These are phyloP conservation scores for Drosophila sturtevanti DNA, from an alignment of 1,140 invertebrate species.

Conservation along the genomic window DNA sequence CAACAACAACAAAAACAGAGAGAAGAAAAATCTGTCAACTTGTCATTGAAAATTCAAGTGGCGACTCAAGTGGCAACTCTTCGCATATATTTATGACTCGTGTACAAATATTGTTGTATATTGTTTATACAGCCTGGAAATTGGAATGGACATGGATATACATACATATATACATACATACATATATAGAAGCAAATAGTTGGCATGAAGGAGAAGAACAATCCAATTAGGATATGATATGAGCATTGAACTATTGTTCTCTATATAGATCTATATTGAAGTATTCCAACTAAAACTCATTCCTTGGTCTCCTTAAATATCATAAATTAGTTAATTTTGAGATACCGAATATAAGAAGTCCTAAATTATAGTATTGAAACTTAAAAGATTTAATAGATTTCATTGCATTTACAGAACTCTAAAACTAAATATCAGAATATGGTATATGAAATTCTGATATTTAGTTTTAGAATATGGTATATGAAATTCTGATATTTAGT, in stretches of 20 bases:
- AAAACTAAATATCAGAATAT: no score
- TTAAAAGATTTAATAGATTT: no score
- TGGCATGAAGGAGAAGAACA: constrained; percentile 9
- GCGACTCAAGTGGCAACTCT: constrained; percentile 34
- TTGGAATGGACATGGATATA: constrained; percentile 23
- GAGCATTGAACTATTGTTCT: not conserved
- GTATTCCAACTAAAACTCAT: not conserved
- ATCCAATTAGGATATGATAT: constrained; percentile 6
- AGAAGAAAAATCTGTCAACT: constrained; percentile 77
- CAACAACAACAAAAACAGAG: no score
- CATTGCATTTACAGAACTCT: no score
- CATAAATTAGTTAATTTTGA: no score
- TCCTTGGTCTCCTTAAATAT: not conserved
- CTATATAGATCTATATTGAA: no score
- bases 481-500: no score
- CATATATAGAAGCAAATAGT: constrained; percentile 23
- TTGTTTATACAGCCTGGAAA: constrained; percentile 62
- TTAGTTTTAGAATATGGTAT: no score
- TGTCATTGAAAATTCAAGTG: constrained; percentile 59
- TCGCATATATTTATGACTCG: constrained; percentile 30
- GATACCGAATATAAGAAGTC: no score
- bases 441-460: no score
- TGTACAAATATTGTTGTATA: constrained; percentile 67
- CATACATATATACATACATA: no score
- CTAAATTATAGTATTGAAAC: no score